Evolutionary conservation across 2,113 vertebrate genomes (phyloP).

Genomic region (Pica pica): DNA sequence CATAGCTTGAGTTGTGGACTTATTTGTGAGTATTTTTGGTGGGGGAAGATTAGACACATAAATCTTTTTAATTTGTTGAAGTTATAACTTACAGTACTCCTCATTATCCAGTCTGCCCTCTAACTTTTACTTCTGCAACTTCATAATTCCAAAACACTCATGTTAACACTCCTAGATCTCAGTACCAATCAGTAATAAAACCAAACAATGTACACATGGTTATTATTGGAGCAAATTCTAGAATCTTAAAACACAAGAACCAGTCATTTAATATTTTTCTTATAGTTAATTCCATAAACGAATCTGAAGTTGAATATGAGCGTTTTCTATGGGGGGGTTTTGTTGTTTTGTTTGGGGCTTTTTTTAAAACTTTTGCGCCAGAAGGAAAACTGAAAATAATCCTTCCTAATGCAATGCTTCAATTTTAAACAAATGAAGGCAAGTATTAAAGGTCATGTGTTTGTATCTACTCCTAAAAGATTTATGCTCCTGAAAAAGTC

Average conservation of each 20-base stretch:
- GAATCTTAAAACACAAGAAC: neutral
- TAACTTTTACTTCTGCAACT: neutral
- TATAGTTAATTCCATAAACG: neutral
- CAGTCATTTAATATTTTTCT: neutral
- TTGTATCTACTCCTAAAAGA: neutral
- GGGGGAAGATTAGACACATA: neutral
- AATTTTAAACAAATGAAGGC: neutral
- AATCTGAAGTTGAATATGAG: neutral
- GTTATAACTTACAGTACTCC: neutral
- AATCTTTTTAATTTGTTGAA: neutral
- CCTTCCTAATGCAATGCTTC: neutral
- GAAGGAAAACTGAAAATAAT: neutral
- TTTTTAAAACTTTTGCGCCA: neutral
- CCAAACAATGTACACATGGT: neutral
- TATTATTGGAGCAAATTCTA: neutral
- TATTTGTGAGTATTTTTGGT: neutral
- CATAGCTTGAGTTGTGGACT: neutral
- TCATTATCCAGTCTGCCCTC: neutral
- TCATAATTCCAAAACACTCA: neutral
- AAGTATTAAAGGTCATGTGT: neutral
- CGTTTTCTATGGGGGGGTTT: accelerated
- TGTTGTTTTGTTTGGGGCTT: neutral
- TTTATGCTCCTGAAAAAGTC: neutral
- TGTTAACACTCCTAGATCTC: neutral
- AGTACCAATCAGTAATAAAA: neutral